Evolutionary conservation across 2,797 vertebrate species (phyloP), one percentile per base, ranked within the genome.

Genomic region (Lagocephalus sceleratus): DNA sequence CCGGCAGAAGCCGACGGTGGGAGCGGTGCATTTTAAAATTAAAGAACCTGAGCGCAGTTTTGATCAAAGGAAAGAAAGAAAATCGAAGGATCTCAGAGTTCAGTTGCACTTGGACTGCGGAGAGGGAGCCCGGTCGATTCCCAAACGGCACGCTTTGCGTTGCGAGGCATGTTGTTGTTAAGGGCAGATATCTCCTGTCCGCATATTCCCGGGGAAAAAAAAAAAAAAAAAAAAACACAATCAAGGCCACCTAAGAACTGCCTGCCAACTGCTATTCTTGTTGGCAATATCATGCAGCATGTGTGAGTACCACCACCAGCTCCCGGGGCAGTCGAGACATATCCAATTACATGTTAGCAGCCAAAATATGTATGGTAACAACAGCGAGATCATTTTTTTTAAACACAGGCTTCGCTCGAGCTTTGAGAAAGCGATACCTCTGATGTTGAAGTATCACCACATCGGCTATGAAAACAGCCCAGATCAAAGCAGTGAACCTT

Each of bases 171-270:
- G 71, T 58, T 71, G 74, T 63, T 73, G 74, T 64, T 54, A 57
- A 61, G 61, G 73, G 60, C 57, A 71, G 66, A 84, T 72, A 84
- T 72, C 64, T 71, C 71, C 54, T 20, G 32, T 53, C 66, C 81
- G 66, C 47, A 5, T 45, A 50, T 61, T 70, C 21, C 45, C 0
- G 7, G 51, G 62, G 46, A 56, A 47, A 72, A 60, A 52, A 35
- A 54, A 43, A 71, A 59, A 21, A 45, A 14, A 21, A 45, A 45
- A 20, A 23, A 76, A 68, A n/a, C 40, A 51, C 29, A 76, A 81
- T 74, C 75, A 78, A 79, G 76, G 68, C 79, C 76, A 83, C 73
- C 65, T 74, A 79, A 72, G 73, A 81, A 71, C 65, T 58, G 59
- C 42, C 68, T 78, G 78, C 78, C 78, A 83, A 69, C 54, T 57